Base-by-base conservation (phyloP, 2,113 vertebrate species). In the Cyanistes caeruleus region DNA sequence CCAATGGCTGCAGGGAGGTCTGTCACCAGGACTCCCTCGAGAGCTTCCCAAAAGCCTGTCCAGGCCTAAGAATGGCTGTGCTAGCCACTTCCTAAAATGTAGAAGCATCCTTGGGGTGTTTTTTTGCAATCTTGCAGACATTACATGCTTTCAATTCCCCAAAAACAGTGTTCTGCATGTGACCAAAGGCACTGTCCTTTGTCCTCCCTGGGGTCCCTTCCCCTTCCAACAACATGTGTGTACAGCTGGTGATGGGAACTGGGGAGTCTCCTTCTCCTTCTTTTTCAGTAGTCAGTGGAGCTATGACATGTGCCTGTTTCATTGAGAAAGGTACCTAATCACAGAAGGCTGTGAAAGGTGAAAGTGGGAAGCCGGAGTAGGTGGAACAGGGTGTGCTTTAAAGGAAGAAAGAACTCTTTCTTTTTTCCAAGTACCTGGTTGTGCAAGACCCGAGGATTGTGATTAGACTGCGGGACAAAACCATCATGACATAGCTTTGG, bases 121-220 rank as follows among this genome's bases (percentile, higher is more conserved):
- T 12, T 30, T 80, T 87, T 65, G 39, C 81, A 96, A 87, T 64
- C 91, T 94, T 97, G 92, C 95, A 93, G 87, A 93, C 84, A 82
- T 30, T 68, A 68, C 48, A 52, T 30, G 83, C 30, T 97, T 97
- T 97, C 97, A 91, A 62, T 97, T 97, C 97, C 95, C 93, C 96
- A 96, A 94, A 95, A 86, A 39, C 3, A 7, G 43, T 52, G 55
- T 31, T 89, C 49, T 81, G 58, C 93, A 74, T 58, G 87, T 97
- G 93, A 97, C 73, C 65, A 92, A 59, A 73, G 64, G 53, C 82
- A 73, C 51, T 48, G 41, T 87, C 72, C 55, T 92, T 79, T 91
- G 72, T 85, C 78, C 53, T 73, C 44, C 72, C 16, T 64, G 60
- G 24, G 1, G 5, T 91, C 84, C 75, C 95, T 96, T 97, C 96